phyloP scores from a whole-genome alignment of 2,797 vertebrate species.

The Choloepus didactylus region DNA sequence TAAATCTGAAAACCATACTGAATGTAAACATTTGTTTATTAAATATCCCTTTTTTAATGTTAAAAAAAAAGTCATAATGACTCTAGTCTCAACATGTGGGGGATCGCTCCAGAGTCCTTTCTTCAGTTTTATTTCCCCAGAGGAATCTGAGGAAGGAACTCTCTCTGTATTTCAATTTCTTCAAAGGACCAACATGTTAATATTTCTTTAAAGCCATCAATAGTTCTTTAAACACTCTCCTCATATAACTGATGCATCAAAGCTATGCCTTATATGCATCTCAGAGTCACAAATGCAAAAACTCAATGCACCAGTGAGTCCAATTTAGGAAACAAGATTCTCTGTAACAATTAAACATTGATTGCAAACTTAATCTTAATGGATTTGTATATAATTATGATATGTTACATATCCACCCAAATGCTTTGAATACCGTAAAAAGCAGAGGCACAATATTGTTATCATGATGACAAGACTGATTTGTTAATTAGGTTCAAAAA shows the following conservation, averaged over 20 bases:
- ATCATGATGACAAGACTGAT: background rate
- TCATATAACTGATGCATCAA: background rate
- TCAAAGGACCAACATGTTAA: background rate
- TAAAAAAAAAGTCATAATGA: background rate
- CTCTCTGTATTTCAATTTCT: background rate
- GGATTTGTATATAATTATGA: background rate
- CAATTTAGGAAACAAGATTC: background rate
- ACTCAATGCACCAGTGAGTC: background rate
- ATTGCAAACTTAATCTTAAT: background rate
- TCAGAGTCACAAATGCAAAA: background rate
- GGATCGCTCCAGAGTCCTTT: background rate
- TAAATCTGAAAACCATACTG: no score
- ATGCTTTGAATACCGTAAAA: background rate
- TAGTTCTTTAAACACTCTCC: constrained; percentile 32
- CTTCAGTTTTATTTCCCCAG: background rate
- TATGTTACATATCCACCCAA: background rate
- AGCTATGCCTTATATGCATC: background rate
- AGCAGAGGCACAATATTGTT: background rate
- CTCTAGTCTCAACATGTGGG: background rate
- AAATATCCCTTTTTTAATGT: no score
- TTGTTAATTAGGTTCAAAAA: background rate
- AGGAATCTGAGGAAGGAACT: background rate
- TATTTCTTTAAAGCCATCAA: background rate
- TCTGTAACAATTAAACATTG: background rate
- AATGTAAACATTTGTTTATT: no score